A percentile compares a stretch with the other conserved stretches of the same genome.
These are phyloP conservation scores for Ancistrus triradiatus DNA, from an alignment of 2,113 vertebrate genomes.

Conservation along the genomic window DNA sequence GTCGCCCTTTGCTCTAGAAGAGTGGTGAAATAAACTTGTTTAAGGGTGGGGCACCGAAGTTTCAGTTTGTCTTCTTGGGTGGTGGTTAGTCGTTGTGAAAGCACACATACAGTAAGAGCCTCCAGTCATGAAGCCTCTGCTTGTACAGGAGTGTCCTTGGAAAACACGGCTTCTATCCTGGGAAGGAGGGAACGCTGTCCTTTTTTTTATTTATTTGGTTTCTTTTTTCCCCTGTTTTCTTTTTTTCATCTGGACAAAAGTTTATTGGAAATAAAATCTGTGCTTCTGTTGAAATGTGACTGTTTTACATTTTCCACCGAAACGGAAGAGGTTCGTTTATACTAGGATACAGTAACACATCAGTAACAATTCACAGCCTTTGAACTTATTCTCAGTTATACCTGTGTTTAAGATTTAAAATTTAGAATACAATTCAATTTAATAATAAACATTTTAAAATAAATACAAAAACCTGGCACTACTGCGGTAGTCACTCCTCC, in stretches of 20 bases:
- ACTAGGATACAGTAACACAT: constrained; percentile 29
- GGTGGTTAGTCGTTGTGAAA: constrained; percentile 62
- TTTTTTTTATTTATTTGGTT: constrained; percentile 44
- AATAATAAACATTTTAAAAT: neutral
- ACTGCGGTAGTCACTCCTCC: constrained; percentile 54
- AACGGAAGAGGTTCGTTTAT: constrained; percentile 9
- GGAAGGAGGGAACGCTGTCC: constrained; percentile 66
- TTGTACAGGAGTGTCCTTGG: constrained; percentile 73
- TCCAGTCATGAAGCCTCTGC: constrained; percentile 66
- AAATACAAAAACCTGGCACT: neutral
- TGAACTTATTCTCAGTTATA: neutral
- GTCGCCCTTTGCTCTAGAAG: constrained; percentile 55
- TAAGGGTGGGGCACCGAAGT: constrained; percentile 43
- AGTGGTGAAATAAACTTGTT: constrained; percentile 54
- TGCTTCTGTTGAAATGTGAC: constrained; percentile 60
- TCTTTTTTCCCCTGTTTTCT: constrained; percentile 24
- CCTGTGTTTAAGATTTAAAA: neutral
- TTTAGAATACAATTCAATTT: neutral
- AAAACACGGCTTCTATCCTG: constrained; percentile 67
- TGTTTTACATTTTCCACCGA: constrained; percentile 21
- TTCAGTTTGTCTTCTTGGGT: constrained; percentile 66
- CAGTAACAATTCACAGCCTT: neutral
- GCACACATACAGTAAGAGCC: constrained; percentile 81
- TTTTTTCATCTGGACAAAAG: constrained; percentile 71
- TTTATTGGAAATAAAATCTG: constrained; percentile 77